Base-by-base conservation (phyloP, 2,888 invertebrate species). In the Platerodrilus igneus region DNA sequence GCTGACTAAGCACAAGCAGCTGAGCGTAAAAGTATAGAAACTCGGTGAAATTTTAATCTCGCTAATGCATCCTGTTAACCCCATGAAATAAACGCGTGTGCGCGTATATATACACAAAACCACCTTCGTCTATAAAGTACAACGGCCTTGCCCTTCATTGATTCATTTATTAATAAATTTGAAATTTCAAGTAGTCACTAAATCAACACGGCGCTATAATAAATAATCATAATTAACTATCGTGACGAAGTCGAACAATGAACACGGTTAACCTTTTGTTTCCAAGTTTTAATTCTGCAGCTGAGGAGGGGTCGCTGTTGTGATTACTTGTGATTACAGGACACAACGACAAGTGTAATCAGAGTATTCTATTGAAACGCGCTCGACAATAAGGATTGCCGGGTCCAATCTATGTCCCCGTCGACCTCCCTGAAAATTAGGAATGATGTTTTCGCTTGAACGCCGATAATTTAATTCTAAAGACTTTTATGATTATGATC, bases 181-280 rank as follows among this genome's bases (percentile, higher is more conserved):
- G n/a, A n/a, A n/a, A n/a, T n/a, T n/a, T n/a, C n/a, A n/a, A n/a
- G n/a, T n/a, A n/a, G n/a, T n/a, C n/a, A n/a, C n/a, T n/a, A n/a
- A n/a, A n/a, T n/a, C n/a, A n/a, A n/a, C n/a, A n/a, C n/a, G n/a
- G n/a, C n/a, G n/a, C n/a, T n/a, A n/a, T n/a, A n/a, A n/a, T n/a
- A n/a, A n/a, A n/a, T n/a, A n/a, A n/a, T n/a, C n/a, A n/a, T n/a
- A n/a, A 40, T 44, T 40, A 40, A 37, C 20, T 37, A 35, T 31
- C 41, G 47, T 41, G 44, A 41, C 31, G 33, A 33, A 36, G 28
- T 21, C 11, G 38, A 41, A 50, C 50, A 50, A 48, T 45, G 45
- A 38, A 53, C 54, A 50, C 56, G 53, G 55, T 61, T 63, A 62
- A 63, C 64, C 63, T 64, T n/a, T 64, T 62, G 63, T 63, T 62